These are phyloP conservation scores for Dinoponera quadriceps DNA, from an alignment of 1,140 invertebrate genomes.

Conservation along the genomic window DNA sequence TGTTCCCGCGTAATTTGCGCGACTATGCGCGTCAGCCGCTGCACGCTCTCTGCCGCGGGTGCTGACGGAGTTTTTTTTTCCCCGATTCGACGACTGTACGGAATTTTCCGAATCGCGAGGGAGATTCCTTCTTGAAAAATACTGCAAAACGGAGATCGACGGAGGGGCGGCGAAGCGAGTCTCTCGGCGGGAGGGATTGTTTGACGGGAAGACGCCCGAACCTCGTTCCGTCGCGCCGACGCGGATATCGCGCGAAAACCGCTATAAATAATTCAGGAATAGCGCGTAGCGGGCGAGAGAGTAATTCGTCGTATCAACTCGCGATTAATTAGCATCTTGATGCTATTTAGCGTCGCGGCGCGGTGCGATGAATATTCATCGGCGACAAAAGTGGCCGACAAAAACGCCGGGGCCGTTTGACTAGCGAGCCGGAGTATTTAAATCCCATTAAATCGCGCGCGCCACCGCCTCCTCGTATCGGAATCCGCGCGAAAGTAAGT, in stretches of 20 bases:
- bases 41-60: background rate
- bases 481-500: conserved; percentile 3
- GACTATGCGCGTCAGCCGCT: background rate
- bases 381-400: conserved; percentile 6
- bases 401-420: conserved; percentile 41
- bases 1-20: conserved; percentile 42
- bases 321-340: conserved; percentile 69
- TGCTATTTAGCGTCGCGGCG: conserved; percentile 50
- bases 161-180: no score
- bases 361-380: conserved; percentile 45
- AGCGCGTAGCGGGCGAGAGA: conserved; percentile 17
- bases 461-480: conserved; percentile 24
- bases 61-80: background rate
- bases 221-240: background rate
- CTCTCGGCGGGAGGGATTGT: no score
- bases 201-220: background rate
- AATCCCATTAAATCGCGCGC: conserved; percentile 55
- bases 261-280: conserved; percentile 37
- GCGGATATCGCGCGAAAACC: conserved; percentile 21
- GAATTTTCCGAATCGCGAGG: background rate
- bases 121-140: background rate
- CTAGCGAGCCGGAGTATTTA: conserved; percentile 44
- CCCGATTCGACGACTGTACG: background rate
- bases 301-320: conserved; percentile 53
- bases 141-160: no score